Conservation (phyloP, 2,113 vertebrate genomes). For the Eleginops maclovinus region DNA sequence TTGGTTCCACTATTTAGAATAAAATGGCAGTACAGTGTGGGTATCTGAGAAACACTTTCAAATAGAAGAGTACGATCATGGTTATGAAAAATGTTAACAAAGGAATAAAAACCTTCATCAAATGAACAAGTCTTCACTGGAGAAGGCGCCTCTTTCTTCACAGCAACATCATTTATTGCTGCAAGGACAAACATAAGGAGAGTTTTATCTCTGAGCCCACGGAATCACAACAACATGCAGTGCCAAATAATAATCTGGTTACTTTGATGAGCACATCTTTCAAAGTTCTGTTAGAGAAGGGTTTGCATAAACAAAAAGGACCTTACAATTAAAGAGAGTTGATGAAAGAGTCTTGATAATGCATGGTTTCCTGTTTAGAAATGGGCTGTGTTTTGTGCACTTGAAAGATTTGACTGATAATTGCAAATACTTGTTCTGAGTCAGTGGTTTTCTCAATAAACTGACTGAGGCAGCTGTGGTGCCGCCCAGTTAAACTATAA, state of each 20-base stretch:
- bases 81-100: background rate
- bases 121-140: constrained; percentile 93
- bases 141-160: constrained; percentile 94
- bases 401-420: background rate
- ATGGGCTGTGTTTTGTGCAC: background rate
- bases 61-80: background rate
- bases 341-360: background rate
- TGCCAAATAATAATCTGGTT: background rate
- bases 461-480: background rate
- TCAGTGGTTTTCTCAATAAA: constrained; percentile 21
- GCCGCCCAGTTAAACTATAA: constrained; percentile 1
- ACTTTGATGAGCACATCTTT: background rate
- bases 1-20: background rate
- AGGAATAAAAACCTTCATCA: constrained; percentile 89
- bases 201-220: background rate
- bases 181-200: constrained; percentile 54
- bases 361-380: background rate
- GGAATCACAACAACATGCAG: constrained; percentile 4
- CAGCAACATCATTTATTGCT: constrained; percentile 87
- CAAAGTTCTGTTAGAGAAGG: background rate
- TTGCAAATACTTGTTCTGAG: background rate
- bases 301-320: background rate
- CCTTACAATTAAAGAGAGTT: background rate
- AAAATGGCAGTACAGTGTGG: background rate
- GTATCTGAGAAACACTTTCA: background rate